Base-by-base conservation (phyloP, 2,113 vertebrate genomes). In the Lepisosteus oculatus region DNA sequence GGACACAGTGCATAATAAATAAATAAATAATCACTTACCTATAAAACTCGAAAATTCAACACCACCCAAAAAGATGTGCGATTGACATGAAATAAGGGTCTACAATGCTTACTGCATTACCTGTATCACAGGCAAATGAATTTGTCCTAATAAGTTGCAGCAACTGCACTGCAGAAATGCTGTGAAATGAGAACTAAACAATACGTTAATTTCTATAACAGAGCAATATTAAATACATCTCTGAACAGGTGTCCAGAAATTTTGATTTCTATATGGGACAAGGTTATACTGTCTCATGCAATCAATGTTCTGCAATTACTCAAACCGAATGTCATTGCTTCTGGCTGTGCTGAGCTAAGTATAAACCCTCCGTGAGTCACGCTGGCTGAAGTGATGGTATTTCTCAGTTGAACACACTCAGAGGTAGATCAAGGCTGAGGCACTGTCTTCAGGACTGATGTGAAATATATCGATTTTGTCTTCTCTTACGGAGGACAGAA, bases 391-490 rank as follows among this genome's bases (percentile, higher is more conserved):
- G 71, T 61, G 61, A 29, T 73, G 76, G 76, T 70, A 87, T 86
- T 84, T 74, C 79, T 81, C 71, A 69, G 69, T 70, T 83, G 67
- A 43, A 79, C 72, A 14, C 54, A 72, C 67, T 15, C 80, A 83
- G 75, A 84, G 74, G 80, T 73, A 78, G 79, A 80, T 82, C 76
- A 79, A 82, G 85, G 81, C 71, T 66, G 14, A 55, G 75, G 74
- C 67, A 72, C 8, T 42, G 73, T 80, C 81, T 80, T 73, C 14
- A 70, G 76, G 71, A 85, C 83, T 15, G 65, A 77, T 80, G 83
- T 82, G 81, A 78, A 62, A 80, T 68, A 43, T 71, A 43, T 56
- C 69, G 57, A 57, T 3, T 70, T 44, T 54, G 61, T 45, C 71
- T 56, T 65, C 14, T 42, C 3, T 65, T 65, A 6, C 29, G 3